Conservation (phyloP, 1,140 invertebrate species). For the Drosophila eugracilis region DNA sequence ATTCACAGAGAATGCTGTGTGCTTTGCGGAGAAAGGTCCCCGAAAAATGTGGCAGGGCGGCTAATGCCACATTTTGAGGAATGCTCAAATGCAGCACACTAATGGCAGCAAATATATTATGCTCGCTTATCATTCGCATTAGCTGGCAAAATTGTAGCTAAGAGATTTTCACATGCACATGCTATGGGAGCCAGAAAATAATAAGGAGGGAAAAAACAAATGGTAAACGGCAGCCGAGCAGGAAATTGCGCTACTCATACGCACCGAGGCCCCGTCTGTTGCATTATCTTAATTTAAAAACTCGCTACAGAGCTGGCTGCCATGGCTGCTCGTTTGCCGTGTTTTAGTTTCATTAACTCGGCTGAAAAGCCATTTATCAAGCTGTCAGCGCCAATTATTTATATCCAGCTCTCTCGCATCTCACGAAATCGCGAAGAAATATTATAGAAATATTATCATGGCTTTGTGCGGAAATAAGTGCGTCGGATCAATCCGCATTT, state of each 20-base stretch:
- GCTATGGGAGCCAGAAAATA: background rate
- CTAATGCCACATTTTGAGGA: slow-evolving; percentile 48
- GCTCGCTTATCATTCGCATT: slow-evolving; percentile 78
- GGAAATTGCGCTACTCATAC: slow-evolving; percentile 78
- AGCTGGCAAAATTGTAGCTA: slow-evolving; percentile 71
- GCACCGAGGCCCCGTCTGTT: slow-evolving; percentile 54
- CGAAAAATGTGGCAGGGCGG: slow-evolving; percentile 11
- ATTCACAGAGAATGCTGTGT: slow-evolving; percentile 19
- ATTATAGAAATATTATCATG: slow-evolving; percentile 70
- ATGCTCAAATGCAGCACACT: slow-evolving; percentile 67
- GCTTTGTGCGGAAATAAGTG: slow-evolving; percentile 22
- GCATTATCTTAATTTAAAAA: slow-evolving; percentile 81
- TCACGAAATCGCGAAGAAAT: slow-evolving; percentile 12
- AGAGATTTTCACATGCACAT: slow-evolving; percentile 58
- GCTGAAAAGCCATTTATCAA: slow-evolving; percentile 78
- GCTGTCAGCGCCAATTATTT: slow-evolving; percentile 79
- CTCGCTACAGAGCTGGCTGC: slow-evolving; percentile 18
- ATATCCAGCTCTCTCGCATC: slow-evolving; percentile 27
- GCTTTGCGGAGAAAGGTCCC: slow-evolving; percentile 3
- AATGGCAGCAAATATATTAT: slow-evolving; percentile 79
- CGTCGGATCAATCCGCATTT: slow-evolving; percentile 42
- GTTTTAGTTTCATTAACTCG: slow-evolving; percentile 79
- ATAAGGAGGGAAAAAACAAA: background rate
- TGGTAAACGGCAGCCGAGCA: slow-evolving; percentile 50
- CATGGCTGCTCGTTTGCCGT: slow-evolving; percentile 46